Percentiles rank a stretch among this genome's conserved stretches.
Conservation (phyloP, 2,888 invertebrate species). For the Gryllus longicercus region DNA sequence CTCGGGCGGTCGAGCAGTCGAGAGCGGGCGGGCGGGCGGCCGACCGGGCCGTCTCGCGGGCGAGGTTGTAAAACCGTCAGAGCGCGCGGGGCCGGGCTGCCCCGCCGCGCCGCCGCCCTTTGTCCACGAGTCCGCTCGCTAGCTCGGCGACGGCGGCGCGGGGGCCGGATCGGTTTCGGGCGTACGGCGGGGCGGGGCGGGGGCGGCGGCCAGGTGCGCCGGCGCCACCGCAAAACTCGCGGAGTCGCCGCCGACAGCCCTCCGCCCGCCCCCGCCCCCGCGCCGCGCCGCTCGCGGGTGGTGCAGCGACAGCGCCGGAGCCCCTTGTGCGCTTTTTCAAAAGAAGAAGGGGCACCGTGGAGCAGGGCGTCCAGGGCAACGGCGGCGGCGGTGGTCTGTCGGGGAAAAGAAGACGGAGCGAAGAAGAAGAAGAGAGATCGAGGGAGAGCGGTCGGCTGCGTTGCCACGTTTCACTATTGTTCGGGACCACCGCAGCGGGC, state of each 20-base stretch:
- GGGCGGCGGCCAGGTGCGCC: constrained; percentile 19
- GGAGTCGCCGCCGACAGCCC: not conserved
- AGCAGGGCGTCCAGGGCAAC: not conserved
- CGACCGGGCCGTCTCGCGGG: constrained; percentile 2
- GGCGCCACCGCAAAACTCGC: constrained; percentile 20
- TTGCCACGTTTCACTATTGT: constrained; percentile 25
- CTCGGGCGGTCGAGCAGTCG: no score
- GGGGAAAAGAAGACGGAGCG: constrained; percentile 20
- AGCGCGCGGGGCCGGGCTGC: constrained; percentile 1
- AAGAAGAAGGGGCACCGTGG: constrained; percentile 22
- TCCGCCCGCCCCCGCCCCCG: constrained; percentile 28
- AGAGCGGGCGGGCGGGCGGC: constrained; percentile 24
- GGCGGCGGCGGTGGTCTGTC: constrained; percentile 2
- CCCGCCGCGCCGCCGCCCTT: no score
- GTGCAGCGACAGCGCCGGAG: constrained; percentile 19
- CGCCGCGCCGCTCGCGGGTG: not conserved
- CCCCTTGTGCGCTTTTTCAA: constrained; percentile 18
- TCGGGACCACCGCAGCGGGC: constrained; percentile 25
- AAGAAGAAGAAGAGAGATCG: constrained; percentile 32
- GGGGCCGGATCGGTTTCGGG: not conserved
- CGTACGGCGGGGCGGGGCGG: not conserved
- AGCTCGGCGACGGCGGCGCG: no score
- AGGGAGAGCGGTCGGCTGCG: constrained; percentile 29
- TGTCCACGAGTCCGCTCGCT: no score
- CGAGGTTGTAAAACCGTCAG: constrained; percentile 22